Evolutionary conservation across 2,888 invertebrate genomes (phyloP), one percentile per base, ranked within the genome.

Genomic region (Papilio demoleus): DNA sequence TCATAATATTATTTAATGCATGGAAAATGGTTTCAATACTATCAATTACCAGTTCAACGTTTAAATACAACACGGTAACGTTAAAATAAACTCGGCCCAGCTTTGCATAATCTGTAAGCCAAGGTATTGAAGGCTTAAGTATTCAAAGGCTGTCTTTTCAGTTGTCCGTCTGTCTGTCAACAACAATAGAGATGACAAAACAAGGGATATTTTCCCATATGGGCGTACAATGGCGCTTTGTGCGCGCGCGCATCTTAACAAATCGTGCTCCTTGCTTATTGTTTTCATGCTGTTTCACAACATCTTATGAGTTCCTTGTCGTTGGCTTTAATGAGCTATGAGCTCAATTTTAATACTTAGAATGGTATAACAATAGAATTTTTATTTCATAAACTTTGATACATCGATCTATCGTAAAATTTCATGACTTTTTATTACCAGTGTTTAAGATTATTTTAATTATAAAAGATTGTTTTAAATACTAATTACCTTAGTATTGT

Each of bases 201-300:
- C 89, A 88, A 84, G 86, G 83, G 79, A 88, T 90, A 87, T 90
- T 89, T 91, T 89, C 90, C 88, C 88, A 89, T 92, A 90, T 87
- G 85, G 82, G 86, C 84, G 84, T 83, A 91, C 90, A 91, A 90
- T 88, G 80, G 76, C 70, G 76, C 86, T 87, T 90, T 89, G 88
- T 90, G 74, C 77, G 79, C 72, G 74, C 78, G 77, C 79, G 80
- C 80, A 77, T 75, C 75, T 79, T 77, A 81, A 82, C 83, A 85
- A 83, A 73, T 77, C 78, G 74, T 77, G 79, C 79, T 77, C 78
- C 77, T 76, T 76, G 75, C 77, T 76, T 79, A 84, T 88, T 88
- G 86, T 88, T 83, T 86, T 84, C 78, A 74, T 72, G 71, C 76
- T 78, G 77, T 75, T 80, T 77, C 76, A 77, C 77, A 78, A 70